phyloP scores from a whole-genome alignment of 1,140 invertebrate genomes.

The Trachymyrmex cornetzi region DNA sequence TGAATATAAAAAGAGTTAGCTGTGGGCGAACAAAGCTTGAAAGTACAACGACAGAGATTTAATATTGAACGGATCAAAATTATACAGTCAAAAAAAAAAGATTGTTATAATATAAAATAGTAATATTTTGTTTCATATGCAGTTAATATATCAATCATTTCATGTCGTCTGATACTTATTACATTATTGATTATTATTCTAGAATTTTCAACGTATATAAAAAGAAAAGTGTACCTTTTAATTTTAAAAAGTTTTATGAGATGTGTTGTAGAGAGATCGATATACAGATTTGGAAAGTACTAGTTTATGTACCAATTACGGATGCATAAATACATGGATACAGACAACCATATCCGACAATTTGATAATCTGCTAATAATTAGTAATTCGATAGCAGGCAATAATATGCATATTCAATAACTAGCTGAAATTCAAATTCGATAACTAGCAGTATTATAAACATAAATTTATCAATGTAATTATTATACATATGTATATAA shows the following conservation, averaged over 20 bases:
- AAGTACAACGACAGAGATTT: not conserved
- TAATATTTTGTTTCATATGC: not conserved
- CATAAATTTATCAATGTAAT: not conserved
- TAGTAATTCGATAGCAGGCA: slow-evolving; percentile 12
- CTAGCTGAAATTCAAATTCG: slow-evolving; percentile 11
- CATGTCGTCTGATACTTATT: not conserved
- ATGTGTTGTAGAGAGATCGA: not conserved
- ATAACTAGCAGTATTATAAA: not conserved
- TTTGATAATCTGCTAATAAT: slow-evolving; percentile 17
- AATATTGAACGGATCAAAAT: slow-evolving; percentile 45
- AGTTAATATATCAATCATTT: not conserved
- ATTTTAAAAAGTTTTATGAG: not conserved
- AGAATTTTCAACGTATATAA: not conserved
- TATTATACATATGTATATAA: not conserved
- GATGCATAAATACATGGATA: not conserved
- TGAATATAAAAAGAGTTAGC: slow-evolving; percentile 44
- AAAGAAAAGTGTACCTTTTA: not conserved
- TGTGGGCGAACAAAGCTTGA: slow-evolving; percentile 24
- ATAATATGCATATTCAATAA: slow-evolving; percentile 17
- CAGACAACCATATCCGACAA: not conserved
- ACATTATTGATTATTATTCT: not conserved
- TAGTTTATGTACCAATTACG: slow-evolving; percentile 2
- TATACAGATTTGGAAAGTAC: slow-evolving; percentile 10
- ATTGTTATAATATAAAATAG: slow-evolving; percentile 20
- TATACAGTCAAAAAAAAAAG: slow-evolving; percentile 43